Evolutionary conservation across 2,888 invertebrate genomes (phyloP), one percentile per base, ranked within the genome.

Genomic region (Polyommatus iphigenia): DNA sequence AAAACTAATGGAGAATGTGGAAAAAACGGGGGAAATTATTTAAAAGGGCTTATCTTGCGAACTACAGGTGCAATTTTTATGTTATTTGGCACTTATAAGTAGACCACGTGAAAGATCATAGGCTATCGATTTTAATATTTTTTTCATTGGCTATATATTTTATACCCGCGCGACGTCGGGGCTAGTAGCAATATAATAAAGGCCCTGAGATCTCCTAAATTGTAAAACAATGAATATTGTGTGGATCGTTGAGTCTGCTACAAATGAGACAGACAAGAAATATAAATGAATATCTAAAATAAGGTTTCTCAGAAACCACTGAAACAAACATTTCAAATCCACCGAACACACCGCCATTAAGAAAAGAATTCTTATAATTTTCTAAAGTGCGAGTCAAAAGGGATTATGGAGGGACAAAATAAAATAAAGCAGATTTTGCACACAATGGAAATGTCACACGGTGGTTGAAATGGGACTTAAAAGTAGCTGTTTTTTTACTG

Each of bases 311-410:
- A 29, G 67, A 67, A 67, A 67, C 62, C 15, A 8, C 67, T 15
- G 29, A 32, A 32, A 67, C 29, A 67, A 67, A 67, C 62, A 13
- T 4, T 13, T 62, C 6, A 67, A 67, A 67, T 62, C 24, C 57
- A 29, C 15, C 15, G 2, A 67, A 32, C 67, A n/a, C n/a, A 29
- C 18, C 67, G 10, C 15, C 32, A 67, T 67, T 67, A 67, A 67
- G 6, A 32, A 18, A 67, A 32, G 15, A 67, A 67, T 67, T 67
- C 13, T 67, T 7, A 71, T n/a, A 41, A 72, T 20, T 72, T 41
- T 72, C n/a, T 41, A 20, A 72, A 72, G 41, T 71, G 71, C 36
- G 20, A 72, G 10, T 72, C 41, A 41, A 72, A 72, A 72, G 72
- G 72, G 41, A 72, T 72, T 72, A 72, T 72, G 67, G 6, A 29